Base-by-base conservation (phyloP, 2,888 invertebrate genomes). In the Cinara cedri region DNA sequence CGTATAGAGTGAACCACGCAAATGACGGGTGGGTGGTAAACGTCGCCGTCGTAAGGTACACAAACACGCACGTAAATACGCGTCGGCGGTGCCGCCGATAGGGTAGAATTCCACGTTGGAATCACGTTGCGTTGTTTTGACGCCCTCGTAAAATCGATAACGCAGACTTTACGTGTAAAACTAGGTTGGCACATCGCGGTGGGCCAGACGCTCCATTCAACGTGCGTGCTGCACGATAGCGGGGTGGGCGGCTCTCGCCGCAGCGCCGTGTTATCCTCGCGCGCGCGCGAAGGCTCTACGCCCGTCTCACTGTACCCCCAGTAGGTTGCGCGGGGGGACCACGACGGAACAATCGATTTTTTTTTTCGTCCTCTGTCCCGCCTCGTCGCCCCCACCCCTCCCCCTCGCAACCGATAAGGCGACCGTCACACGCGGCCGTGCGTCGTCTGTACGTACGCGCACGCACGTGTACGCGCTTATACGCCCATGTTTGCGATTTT, bases 71-170 rank as follows among this genome's bases (percentile, higher is more conserved):
- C 19, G 60, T 34, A 46, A 14, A 46, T 51, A 19, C 19, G 55
- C 14, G 24, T 2, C 51, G 68, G 68, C 34, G 68, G 60, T 26
- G 63, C 42, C 63, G 34, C n/a, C 55, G 66, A 14, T 34, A 16
- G 68, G 49, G 54, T 65, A 34, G 34, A 57, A 60, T 60, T 78
- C 78, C 78, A 78, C 78, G 78, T 70, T 78, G 78, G 70, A 78
- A 78, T 78, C 78, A 78, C 76, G 76, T 78, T 78, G 76, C 68
- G 76, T 78, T 78, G 76, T 78, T 78, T 68, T 78, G 76, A 78
- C 76, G 76, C 76, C 76, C 76, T 78, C 76, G 76, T 78, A 78
- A 78, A 78, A 78, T 78, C 76, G 76, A 78, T 78, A 78, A 55
- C 60, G 68, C 60, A 54, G 51, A 68, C 49, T 55, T 9, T 65